Evolutionary conservation across 2,888 invertebrate species (phyloP).

Genomic region (Lithosia quadra): DNA sequence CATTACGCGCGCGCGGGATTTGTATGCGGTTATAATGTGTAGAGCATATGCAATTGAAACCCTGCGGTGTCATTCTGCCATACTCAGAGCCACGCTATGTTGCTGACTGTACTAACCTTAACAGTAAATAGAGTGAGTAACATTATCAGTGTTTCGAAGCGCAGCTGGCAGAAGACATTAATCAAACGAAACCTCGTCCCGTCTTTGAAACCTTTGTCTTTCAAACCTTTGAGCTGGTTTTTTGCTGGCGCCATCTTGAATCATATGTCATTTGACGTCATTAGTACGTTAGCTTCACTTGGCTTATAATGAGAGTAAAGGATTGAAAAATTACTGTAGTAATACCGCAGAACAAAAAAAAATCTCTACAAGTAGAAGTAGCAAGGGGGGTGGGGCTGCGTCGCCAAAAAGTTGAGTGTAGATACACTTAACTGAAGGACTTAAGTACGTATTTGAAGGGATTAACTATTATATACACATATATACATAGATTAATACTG

Average conservation of each 20-base stretch:
- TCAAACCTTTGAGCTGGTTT: conserved; percentile 41
- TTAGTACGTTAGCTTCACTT: conserved; percentile 11
- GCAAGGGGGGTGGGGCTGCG: too few relatives aligned
- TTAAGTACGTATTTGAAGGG: too few relatives aligned
- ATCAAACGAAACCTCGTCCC: conserved; percentile 36
- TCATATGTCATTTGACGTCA: conserved; percentile 32
- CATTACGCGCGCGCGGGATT: too few relatives aligned
- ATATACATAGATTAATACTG: too few relatives aligned
- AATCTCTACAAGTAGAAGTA: too few relatives aligned
- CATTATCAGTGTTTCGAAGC: conserved; percentile 10
- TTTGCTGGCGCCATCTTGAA: conserved; percentile 37
- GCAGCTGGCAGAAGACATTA: conserved; percentile 30
- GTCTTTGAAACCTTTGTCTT: conserved; percentile 11
- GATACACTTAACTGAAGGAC: too few relatives aligned
- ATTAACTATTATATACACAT: too few relatives aligned
- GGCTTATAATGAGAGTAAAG: conserved; percentile 10
- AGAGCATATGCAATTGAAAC: too few relatives aligned
- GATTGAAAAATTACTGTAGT: too few relatives aligned
- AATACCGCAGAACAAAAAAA: too few relatives aligned
- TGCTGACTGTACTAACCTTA: neutral
- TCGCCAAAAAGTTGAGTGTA: too few relatives aligned
- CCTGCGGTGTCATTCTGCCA: neutral
- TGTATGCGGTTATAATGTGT: too few relatives aligned
- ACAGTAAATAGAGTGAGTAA: conserved; percentile 6
- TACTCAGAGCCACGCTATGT: neutral